Evolutionary conservation across 2,797 vertebrate genomes (phyloP), one percentile per base, ranked within the genome.

Genomic region (Argyrosomus regius): DNA sequence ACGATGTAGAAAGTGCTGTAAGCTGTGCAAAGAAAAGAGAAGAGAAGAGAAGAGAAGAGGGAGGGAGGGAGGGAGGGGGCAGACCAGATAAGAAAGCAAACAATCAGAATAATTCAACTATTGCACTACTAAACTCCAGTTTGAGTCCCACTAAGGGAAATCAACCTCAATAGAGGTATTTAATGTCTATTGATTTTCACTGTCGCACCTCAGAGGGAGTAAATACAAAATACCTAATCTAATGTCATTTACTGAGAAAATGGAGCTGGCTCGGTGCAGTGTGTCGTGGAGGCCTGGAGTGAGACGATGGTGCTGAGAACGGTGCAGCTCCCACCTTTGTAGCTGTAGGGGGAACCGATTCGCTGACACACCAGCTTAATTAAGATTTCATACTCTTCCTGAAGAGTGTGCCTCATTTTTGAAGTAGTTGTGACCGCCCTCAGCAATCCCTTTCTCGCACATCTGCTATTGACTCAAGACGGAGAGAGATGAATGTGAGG

Each of bases 1-100:
- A 99, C 96, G 59, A 99, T 97, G 96, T 97, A 99, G 96, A 99
- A 99, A 81, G 97, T 98, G 96, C 98, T 99, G 94, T 99, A 99
- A 77, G 98, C 97, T 98, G 92, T 63, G 74, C 75, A 92, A 72
- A 80, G 48, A 88, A 20, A 62, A 68, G 56, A 77, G 24, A 52
- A 0, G 0, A 2, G 14, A 22, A 22, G 22, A 22, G 22, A 22
- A 22, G 54, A 3, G 1, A 45, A 64, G 5, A 3, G n/a, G n/a
- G n/a, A n/a, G n/a, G n/a, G 18, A 39, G 48, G 3, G n/a, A 61
- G 5, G 48, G 16, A 64, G 22, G 35, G 5, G 1, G n/a, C 0
- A 65, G n/a, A 71, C 3, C 28, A 41, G 24, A 57, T 58, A 12
- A 84, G 20, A 77, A 49, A 72, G 52, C 10, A 75, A 65, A 69